These are phyloP conservation scores for Valencia hispanica DNA, from an alignment of 2,797 vertebrate genomes.

Conservation along the genomic window DNA sequence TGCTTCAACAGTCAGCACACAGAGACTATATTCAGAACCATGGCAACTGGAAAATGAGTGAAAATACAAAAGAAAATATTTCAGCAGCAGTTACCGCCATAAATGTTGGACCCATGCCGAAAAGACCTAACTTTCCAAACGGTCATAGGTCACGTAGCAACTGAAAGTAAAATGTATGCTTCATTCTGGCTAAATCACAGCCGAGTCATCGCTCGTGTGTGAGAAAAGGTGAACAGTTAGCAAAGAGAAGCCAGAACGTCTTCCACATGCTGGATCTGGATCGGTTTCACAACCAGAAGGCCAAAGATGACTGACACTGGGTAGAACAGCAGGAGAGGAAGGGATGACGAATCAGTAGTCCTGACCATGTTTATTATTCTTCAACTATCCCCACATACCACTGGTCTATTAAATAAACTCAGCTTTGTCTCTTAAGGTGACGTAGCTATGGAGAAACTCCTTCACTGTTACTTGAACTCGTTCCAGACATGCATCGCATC, in stretches of 20 bases:
- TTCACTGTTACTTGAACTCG: background rate
- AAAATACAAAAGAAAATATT: background rate
- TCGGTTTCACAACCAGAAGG: constrained; percentile 19
- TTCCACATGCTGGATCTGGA: constrained; percentile 44
- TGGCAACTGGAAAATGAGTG: background rate
- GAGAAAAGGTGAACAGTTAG: constrained; percentile 6
- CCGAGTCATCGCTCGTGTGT: background rate
- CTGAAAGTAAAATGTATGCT: background rate
- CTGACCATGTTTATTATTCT: constrained; percentile 42
- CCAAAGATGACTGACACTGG: constrained; percentile 44
- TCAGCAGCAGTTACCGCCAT: background rate
- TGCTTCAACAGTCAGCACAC: too few relatives aligned
- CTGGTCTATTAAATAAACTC: constrained; percentile 33
- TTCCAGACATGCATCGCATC: background rate
- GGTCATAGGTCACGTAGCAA: constrained; percentile 9
- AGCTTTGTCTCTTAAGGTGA: constrained; percentile 8
- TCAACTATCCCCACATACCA: constrained; percentile 51
- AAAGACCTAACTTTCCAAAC: constrained; percentile 2
- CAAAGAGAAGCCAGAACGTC: background rate
- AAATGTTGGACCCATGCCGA: background rate
- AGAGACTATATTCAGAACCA: too few relatives aligned
- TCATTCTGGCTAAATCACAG: constrained; percentile 1
- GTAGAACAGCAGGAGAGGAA: constrained; percentile 46
- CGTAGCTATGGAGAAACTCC: constrained; percentile 4
- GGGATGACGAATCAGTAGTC: constrained; percentile 46